Evolutionary conservation across 2,888 invertebrate genomes (phyloP).

Genomic region (Leptura quadrifasciata): DNA sequence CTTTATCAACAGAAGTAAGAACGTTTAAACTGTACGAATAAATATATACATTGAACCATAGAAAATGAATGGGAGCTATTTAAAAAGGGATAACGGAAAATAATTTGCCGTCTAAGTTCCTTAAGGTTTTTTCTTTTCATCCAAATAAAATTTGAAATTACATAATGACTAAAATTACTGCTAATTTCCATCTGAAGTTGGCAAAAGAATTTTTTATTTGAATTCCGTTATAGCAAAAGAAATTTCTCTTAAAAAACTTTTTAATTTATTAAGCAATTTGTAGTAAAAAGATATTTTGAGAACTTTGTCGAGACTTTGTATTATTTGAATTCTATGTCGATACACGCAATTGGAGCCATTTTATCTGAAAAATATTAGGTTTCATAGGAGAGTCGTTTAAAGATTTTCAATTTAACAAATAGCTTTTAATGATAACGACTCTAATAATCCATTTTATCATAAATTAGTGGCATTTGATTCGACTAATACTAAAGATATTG

Average conservation of each 20-base stretch:
- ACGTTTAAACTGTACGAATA: not conserved
- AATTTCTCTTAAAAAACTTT: not conserved
- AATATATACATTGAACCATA: not conserved
- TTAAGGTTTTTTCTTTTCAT: conserved; percentile 41
- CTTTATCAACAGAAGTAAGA: no score
- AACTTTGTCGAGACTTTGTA: not conserved
- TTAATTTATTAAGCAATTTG: not conserved
- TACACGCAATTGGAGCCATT: no score
- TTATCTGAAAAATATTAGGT: no score
- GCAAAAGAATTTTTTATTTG: not conserved
- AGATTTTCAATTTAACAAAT: no score
- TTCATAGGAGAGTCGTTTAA: no score
- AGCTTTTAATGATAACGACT: no score
- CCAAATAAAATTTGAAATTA: conserved; percentile 51
- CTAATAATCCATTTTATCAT: no score
- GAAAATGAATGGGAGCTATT: not conserved
- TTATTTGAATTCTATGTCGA: not conserved
- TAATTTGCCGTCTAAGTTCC: conserved; percentile 1
- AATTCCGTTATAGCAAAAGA: not conserved
- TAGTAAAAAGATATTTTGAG: not conserved
- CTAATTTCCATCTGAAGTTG: conserved; percentile 51
- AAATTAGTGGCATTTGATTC: no score
- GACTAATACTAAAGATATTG: no score
- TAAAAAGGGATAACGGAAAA: not conserved
- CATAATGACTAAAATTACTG: conserved; percentile 46